Conservation (phyloP, 2,113 vertebrate species). For the Plotosus lineatus region DNA sequence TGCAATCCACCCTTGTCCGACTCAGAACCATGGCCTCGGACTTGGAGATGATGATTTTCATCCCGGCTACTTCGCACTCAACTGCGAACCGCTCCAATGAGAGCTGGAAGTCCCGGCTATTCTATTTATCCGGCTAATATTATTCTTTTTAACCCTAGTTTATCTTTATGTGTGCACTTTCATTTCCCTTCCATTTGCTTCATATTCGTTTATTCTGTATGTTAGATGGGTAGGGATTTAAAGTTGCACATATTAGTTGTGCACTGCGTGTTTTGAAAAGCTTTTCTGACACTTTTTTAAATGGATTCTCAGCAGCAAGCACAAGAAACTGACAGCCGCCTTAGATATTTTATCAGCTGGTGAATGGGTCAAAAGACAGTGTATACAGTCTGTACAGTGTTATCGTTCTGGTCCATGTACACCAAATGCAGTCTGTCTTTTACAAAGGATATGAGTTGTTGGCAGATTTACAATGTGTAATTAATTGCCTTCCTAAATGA, state of each 20-base stretch:
- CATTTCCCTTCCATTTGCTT: background rate
- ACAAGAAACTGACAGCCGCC: background rate
- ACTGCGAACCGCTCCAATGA: too few relatives aligned
- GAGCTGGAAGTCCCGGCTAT: too few relatives aligned
- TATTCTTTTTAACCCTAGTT: conserved; percentile 7
- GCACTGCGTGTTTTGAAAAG: background rate
- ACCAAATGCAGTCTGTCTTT: conserved; percentile 35
- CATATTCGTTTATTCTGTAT: too few relatives aligned
- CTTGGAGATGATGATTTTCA: too few relatives aligned
- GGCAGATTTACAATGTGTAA: background rate
- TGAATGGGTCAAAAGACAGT: background rate
- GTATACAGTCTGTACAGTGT: background rate
- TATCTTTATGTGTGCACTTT: background rate
- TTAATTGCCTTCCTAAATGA: background rate
- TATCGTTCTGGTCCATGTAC: conserved; percentile 7
- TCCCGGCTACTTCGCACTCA: too few relatives aligned
- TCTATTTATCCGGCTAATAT: too few relatives aligned
- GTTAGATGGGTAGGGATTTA: background rate
- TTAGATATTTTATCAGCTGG: background rate
- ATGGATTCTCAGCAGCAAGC: background rate
- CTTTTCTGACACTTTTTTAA: background rate
- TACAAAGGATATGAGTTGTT: conserved; percentile 13
- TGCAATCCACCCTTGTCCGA: too few relatives aligned
- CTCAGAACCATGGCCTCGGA: too few relatives aligned
- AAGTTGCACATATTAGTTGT: background rate